Conservation (phyloP, 2,797 vertebrate species). For the Enteromius unitaeniatus region DNA sequence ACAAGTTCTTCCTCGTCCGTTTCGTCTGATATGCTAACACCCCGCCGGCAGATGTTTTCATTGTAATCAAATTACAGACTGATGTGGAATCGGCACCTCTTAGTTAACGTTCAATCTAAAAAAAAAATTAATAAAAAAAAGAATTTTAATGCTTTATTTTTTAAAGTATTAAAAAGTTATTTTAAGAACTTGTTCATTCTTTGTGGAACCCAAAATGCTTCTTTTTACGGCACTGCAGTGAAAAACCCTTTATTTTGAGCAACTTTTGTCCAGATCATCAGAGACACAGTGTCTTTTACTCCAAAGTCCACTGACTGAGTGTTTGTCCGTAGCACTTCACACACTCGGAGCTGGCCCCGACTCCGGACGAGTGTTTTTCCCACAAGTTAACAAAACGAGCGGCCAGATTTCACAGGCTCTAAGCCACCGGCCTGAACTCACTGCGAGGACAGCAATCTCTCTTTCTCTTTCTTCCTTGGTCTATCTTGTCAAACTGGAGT, state of each 20-base stretch:
- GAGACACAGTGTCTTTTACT: neutral
- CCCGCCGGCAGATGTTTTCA: too few species aligned
- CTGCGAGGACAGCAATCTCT: neutral
- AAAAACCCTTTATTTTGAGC: neutral
- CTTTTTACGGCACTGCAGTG: neutral
- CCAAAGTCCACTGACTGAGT: neutral
- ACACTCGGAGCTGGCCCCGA: neutral
- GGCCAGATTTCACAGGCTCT: neutral
- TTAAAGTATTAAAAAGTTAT: too few species aligned
- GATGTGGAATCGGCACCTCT: too few species aligned
- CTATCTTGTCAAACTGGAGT: neutral
- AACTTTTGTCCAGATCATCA: neutral
- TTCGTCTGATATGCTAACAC: too few species aligned
- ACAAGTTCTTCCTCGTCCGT: too few species aligned
- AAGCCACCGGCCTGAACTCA: neutral
- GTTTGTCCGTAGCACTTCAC: neutral
- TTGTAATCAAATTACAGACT: too few species aligned
- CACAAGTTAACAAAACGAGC: conserved; percentile 4
- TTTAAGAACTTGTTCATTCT: neutral
- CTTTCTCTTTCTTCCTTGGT: neutral
- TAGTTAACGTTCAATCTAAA: too few species aligned
- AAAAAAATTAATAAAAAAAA: too few species aligned
- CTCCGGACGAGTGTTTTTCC: neutral
- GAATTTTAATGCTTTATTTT: too few species aligned
- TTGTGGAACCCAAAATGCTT: neutral